Conservation (phyloP, 2,113 vertebrate genomes). For the Peromyscus californicus region DNA sequence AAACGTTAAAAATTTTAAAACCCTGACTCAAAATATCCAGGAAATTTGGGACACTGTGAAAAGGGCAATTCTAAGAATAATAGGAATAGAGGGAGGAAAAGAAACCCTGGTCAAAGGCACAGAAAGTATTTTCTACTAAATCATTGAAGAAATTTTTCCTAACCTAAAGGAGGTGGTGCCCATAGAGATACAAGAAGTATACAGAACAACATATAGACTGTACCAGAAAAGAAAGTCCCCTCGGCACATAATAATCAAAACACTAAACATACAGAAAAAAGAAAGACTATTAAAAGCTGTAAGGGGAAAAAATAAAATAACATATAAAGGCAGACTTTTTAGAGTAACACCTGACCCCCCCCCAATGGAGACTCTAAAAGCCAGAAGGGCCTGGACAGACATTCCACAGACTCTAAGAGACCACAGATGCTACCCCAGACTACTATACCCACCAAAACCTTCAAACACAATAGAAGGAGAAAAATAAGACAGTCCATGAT, state of each 20-base stretch:
- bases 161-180: not conserved
- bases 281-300: not conserved
- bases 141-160: not conserved
- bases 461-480: not conserved
- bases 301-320: not conserved
- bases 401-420: no score
- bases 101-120: not conserved
- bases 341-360: not conserved
- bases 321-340: not conserved
- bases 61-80: not conserved
- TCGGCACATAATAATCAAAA: not conserved
- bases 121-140: not conserved
- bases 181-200: not conserved
- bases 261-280: not conserved
- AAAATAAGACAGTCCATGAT: not conserved
- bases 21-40: not conserved
- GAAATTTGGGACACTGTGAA: not conserved
- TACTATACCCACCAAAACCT: not conserved
- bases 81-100: not conserved
- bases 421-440: no score
- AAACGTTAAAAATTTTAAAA: not conserved
- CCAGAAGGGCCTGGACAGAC: not conserved
- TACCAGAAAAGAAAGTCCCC: not conserved
- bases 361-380: not conserved
- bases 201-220: not conserved